A percentile compares a stretch with the other conserved stretches of the same genome.
These are phyloP conservation scores for Orgyia antiqua DNA, from an alignment of 2,888 invertebrate genomes.

Conservation along the genomic window DNA sequence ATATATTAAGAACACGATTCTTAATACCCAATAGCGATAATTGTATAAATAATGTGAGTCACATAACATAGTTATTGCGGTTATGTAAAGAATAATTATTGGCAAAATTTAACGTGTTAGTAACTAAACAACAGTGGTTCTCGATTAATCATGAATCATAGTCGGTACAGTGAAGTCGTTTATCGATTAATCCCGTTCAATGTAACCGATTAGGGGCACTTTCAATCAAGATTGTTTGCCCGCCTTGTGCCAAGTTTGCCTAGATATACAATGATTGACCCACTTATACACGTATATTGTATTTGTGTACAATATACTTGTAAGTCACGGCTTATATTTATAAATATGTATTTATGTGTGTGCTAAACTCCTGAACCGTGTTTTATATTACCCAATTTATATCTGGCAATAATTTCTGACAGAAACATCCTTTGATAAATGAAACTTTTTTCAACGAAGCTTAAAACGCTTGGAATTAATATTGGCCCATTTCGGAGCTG, in stretches of 20 bases:
- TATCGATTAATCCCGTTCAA: conserved; percentile 36
- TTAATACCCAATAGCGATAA: too few relatives aligned
- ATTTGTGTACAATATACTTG: neutral
- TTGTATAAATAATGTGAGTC: too few relatives aligned
- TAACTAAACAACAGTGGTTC: conserved; percentile 25
- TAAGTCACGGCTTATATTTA: too few relatives aligned
- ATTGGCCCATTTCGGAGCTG: too few relatives aligned
- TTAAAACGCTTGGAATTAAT: too few relatives aligned
- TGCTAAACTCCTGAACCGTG: too few relatives aligned
- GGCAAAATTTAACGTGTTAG: conserved; percentile 24
- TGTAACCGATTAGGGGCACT: conserved; percentile 54
- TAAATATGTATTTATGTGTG: neutral
- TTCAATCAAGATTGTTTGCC: conserved; percentile 67
- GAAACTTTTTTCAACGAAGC: too few relatives aligned
- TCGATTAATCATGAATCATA: conserved; percentile 35
- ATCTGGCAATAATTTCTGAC: too few relatives aligned
- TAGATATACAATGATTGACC: conserved; percentile 45
- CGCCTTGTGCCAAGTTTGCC: conserved; percentile 49
- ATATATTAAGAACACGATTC: too few relatives aligned
- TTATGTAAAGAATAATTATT: conserved; percentile 22
- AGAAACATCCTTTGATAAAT: too few relatives aligned
- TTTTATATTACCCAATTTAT: too few relatives aligned
- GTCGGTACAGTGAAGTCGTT: conserved; percentile 15
- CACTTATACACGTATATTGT: conserved; percentile 32
- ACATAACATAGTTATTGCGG: too few relatives aligned